These are phyloP conservation scores for Isurus oxyrinchus DNA, from an alignment of 2,113 vertebrate species.

Conservation along the genomic window DNA sequence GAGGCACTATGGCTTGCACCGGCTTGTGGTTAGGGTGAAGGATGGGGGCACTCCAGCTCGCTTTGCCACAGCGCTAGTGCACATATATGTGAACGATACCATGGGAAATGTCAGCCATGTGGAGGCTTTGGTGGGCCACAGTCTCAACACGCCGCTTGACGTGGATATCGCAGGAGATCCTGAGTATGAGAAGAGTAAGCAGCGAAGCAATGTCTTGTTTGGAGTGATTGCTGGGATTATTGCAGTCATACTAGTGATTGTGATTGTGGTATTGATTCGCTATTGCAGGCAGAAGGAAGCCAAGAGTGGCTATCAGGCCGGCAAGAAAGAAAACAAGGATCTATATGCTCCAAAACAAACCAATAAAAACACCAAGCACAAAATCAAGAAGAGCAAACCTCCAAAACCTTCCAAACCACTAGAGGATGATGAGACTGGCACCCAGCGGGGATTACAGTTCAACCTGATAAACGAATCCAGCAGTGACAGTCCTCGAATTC, in stretches of 20 bases:
- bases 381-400: slow-evolving; percentile 87
- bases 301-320: slow-evolving; percentile 93
- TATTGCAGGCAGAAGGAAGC: slow-evolving; percentile 85
- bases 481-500: slow-evolving; percentile 87
- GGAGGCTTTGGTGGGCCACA: slow-evolving; percentile 86
- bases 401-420: slow-evolving; percentile 81
- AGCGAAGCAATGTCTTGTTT: slow-evolving; percentile 81
- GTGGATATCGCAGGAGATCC: slow-evolving; percentile 92
- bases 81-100: slow-evolving; percentile 91
- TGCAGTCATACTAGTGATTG: slow-evolving; percentile 80
- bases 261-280: slow-evolving; percentile 77
- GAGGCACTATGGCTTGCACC: slow-evolving; percentile 86
- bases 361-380: slow-evolving; percentile 76
- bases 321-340: slow-evolving; percentile 96
- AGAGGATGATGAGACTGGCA: slow-evolving; percentile 81
- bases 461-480: slow-evolving; percentile 86
- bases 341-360: slow-evolving; percentile 86
- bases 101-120: slow-evolving; percentile 78
- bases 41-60: slow-evolving; percentile 84
- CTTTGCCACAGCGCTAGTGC: slow-evolving; percentile 82
- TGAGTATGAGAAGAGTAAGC: slow-evolving; percentile 74
- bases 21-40: slow-evolving; percentile 80
- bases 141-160: slow-evolving; percentile 85
- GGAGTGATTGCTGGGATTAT: slow-evolving; percentile 80
- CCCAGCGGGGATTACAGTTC: slow-evolving; percentile 90